Conservation (phyloP, 2,888 invertebrate genomes). For the Bedellia somnulentella region DNA sequence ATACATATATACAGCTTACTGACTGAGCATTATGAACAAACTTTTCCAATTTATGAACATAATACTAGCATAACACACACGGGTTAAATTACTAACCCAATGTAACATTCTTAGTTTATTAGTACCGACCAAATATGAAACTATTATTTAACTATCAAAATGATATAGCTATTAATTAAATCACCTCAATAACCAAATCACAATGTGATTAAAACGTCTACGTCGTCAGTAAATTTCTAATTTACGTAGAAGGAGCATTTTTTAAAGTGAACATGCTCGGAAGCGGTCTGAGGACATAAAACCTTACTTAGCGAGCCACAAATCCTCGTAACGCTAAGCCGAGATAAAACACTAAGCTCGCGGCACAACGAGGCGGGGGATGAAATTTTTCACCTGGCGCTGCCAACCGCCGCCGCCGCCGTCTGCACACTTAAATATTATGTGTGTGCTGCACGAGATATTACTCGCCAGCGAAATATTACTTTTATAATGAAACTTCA, state of each 20-base stretch:
- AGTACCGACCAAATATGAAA: no score
- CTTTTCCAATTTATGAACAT: no score
- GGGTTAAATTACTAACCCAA: no score
- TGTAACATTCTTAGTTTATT: no score
- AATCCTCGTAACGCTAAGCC: slow-evolving; percentile 59
- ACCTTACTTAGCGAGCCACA: slow-evolving; percentile 58
- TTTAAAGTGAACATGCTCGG: slow-evolving; percentile 43
- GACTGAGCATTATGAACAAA: no score
- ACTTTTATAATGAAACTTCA: slow-evolving; percentile 38
- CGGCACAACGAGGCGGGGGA: slow-evolving; percentile 39
- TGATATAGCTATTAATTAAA: no score
- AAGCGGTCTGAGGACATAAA: slow-evolving; percentile 51
- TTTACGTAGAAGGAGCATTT: neutral
- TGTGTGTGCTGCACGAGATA: slow-evolving; percentile 38
- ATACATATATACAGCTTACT: no score
- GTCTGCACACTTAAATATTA: slow-evolving; percentile 6
- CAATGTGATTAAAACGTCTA: no score
- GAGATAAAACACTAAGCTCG: slow-evolving; percentile 58
- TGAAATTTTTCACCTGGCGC: slow-evolving; percentile 54
- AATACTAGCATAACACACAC: no score
- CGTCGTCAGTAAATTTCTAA: no score
- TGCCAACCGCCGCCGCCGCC: slow-evolving; percentile 14
- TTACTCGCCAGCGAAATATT: slow-evolving; percentile 51
- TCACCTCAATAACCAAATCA: no score
- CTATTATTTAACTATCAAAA: no score